A percentile compares a stretch with the other conserved stretches of the same genome.
phyloP scores from a whole-genome alignment of 2,888 invertebrate species.

The Cerceris rybyensis region DNA sequence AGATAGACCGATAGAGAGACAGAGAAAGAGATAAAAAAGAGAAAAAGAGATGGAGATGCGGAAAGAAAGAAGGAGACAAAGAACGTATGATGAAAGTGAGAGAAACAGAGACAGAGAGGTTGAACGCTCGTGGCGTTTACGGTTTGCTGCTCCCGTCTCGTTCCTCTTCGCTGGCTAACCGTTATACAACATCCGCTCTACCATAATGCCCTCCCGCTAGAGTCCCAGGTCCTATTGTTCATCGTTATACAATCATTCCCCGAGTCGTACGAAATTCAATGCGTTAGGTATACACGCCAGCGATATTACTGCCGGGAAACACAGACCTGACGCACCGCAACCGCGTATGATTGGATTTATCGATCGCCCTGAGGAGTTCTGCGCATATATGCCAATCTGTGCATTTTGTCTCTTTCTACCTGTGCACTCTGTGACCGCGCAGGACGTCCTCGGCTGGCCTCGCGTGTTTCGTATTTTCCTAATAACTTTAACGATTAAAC shows the following conservation, averaged over 20 bases:
- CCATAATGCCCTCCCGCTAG: constrained; percentile 76
- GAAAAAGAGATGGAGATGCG: not conserved
- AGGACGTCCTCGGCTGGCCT: not conserved
- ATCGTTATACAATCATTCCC: constrained; percentile 78
- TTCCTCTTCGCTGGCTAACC: constrained; percentile 82
- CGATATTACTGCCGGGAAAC: constrained; percentile 45
- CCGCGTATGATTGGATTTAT: constrained; percentile 57
- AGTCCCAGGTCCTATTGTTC: constrained; percentile 78
- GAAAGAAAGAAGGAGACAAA: constrained; percentile 1
- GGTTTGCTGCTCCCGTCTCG: constrained; percentile 79
- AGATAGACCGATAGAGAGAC: constrained; percentile 1
- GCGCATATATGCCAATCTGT: constrained; percentile 6
- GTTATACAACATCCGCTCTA: constrained; percentile 82
- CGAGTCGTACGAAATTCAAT: constrained; percentile 70
- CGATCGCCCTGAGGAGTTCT: constrained; percentile 43
- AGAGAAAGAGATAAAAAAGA: constrained; percentile 11
- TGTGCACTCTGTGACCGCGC: constrained; percentile 10
- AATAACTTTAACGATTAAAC: too few species aligned
- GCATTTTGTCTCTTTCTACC: constrained; percentile 20
- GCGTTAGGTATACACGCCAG: constrained; percentile 50
- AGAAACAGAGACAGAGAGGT: constrained; percentile 57
- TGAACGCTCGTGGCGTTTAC: constrained; percentile 77
- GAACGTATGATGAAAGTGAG: constrained; percentile 3
- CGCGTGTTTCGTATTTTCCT: not conserved
- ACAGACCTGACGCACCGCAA: constrained; percentile 25